phyloP scores from a whole-genome alignment of 2,888 invertebrate genomes.

The Bellardia pandia region DNA sequence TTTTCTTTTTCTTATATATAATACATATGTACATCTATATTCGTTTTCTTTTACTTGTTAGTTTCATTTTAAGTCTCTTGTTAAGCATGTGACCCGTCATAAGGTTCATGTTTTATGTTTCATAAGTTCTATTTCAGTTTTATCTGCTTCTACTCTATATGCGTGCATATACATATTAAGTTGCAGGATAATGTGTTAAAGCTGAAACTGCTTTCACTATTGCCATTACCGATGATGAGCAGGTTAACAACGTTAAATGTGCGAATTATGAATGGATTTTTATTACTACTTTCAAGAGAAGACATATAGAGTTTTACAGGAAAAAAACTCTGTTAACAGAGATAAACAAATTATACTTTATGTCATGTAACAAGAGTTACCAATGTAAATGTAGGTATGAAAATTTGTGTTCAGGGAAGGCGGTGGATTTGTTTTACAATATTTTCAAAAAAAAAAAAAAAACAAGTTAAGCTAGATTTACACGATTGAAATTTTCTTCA shows the following conservation, averaged over 20 bases:
- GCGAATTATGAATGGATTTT: slow-evolving; percentile 64
- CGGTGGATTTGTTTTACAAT: no score
- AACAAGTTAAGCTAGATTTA: no score
- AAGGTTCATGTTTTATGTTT: slow-evolving; percentile 71
- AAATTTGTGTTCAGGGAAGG: not conserved
- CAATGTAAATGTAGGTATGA: not conserved
- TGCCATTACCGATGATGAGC: slow-evolving; percentile 52
- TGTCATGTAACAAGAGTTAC: slow-evolving; percentile 5
- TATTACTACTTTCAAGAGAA: slow-evolving; percentile 51
- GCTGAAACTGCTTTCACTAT: slow-evolving; percentile 21
- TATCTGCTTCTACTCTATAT: not conserved
- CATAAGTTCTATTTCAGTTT: slow-evolving; percentile 39
- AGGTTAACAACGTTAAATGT: slow-evolving; percentile 70
- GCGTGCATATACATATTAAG: slow-evolving; percentile 31
- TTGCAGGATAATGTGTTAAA: not conserved
- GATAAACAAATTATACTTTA: not conserved
- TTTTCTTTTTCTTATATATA: slow-evolving; percentile 1
- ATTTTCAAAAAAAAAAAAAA: no score
- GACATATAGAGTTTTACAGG: not conserved
- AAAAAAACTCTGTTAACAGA: not conserved
- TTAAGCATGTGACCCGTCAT: slow-evolving; percentile 70
- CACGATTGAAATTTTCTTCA: no score
- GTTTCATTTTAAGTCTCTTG: slow-evolving; percentile 52
- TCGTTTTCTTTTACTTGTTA: slow-evolving; percentile 22
- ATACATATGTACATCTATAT: slow-evolving; percentile 28